Evolutionary conservation across 2,888 invertebrate species (phyloP), one percentile per base, ranked within the genome.

Genomic region (Vesta saturnalis): DNA sequence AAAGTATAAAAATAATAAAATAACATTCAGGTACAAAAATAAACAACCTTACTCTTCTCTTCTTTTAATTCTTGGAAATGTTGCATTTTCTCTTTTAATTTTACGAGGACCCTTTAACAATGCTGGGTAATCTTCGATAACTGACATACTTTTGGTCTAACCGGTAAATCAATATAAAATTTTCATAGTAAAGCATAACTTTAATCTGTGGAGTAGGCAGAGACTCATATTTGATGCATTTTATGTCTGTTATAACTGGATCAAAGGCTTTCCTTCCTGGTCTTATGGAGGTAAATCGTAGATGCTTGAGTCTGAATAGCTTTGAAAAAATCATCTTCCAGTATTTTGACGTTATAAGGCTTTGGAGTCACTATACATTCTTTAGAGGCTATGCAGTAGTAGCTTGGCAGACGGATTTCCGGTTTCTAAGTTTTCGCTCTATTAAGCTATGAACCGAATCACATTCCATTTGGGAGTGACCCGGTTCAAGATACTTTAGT

Each of bases 111-210:
- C 58, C 35, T 16, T n/a, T 12, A 67, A 60, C 56, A 67, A 35
- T 2, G 59, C 63, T 1, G 67, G 57, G 47, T 70, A 67, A 63
- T 47, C 35, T 23, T 35, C 63, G 60, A 67, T 70, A 18, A 22
- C 30, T 15, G 60, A 49, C 22, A 63, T 57, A 15, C n/a, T 66
- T 66, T 66, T 12, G 66, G 66, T 43, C 69, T 61, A 18, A 47
- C 22, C 23, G 62, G 65, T 35, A 69, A 35, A 19, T 63, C 30
- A 6, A 56, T 66, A 18, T 55, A 70, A 49, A 59, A 63, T 52
- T 22, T 35, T 58, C 22, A 58, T 39, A 64, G 39, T 64, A 46
- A 2, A 64, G 30, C 19, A 43, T 59, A 3, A 62, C 55, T 16
- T 19, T 12, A 5, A 56, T 56, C 30, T 6, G 22, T n/a, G 14